Conservation (phyloP, 2,888 invertebrate genomes). For the Polydrusus tereticollis region DNA sequence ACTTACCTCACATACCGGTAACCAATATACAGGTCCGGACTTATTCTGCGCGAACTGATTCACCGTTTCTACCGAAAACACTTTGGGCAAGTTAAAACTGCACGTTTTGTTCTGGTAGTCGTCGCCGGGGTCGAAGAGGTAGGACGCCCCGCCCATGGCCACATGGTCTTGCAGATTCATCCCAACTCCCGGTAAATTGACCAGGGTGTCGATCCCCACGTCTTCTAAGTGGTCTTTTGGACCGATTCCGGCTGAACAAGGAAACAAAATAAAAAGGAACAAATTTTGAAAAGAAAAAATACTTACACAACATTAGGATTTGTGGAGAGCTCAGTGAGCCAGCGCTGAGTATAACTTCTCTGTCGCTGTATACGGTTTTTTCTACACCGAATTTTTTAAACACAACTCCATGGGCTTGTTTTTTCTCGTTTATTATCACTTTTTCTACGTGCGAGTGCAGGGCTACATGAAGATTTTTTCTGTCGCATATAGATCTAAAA, state of each 20-base stretch:
- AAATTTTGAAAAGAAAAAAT: too few species aligned
- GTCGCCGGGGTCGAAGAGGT: conserved; percentile 76
- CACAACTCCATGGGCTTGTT: conserved; percentile 74
- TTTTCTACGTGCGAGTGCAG: conserved; percentile 68
- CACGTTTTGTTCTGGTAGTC: conserved; percentile 67
- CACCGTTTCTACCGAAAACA: conserved; percentile 73
- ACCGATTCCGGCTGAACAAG: conserved; percentile 78
- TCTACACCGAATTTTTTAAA: conserved; percentile 73
- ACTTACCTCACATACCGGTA: conserved; percentile 81
- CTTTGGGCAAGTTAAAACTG: conserved; percentile 78
- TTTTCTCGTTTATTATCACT: conserved; percentile 74
- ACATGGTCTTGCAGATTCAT: conserved; percentile 85
- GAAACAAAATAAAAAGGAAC: too few species aligned
- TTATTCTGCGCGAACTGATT: conserved; percentile 74
- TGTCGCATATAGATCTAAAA: conserved; percentile 66
- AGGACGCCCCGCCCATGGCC: conserved; percentile 83
- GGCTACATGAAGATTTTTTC: conserved; percentile 79
- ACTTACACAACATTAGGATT: conserved; percentile 77
- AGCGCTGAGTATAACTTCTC: conserved; percentile 88
- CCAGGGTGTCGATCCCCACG: conserved; percentile 73
- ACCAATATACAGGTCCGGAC: conserved; percentile 78
- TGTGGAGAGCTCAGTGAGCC: conserved; percentile 90
- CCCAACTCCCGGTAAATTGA: conserved; percentile 81
- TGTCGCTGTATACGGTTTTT: conserved; percentile 71
- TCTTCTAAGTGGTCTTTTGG: conserved; percentile 74